Evolutionary conservation across 2,113 vertebrate genomes (phyloP).

Genomic region (Fregata magnificens): DNA sequence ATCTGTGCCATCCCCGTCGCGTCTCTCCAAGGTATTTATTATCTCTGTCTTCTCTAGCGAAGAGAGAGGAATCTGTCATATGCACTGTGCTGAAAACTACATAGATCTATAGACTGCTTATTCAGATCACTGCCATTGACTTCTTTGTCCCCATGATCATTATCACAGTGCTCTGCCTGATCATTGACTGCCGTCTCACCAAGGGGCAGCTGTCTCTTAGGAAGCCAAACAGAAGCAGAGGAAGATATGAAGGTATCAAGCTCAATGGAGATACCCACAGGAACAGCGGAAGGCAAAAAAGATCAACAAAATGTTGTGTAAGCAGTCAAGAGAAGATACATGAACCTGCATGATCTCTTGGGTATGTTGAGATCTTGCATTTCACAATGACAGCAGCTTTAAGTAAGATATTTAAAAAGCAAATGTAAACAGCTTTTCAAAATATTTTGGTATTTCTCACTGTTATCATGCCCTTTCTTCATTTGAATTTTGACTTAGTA

Average conservation of each 20-base stretch:
- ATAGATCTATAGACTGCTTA: not conserved
- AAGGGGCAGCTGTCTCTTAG: not conserved
- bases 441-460: not conserved
- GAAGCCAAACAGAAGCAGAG: not conserved
- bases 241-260: not conserved
- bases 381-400: not conserved
- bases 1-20: not conserved
- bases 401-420: not conserved
- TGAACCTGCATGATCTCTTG: not conserved
- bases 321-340: not conserved
- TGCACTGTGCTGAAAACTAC: not conserved
- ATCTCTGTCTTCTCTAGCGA: not conserved
- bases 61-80: not conserved
- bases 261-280: not conserved
- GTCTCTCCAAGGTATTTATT: not conserved
- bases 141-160: not conserved
- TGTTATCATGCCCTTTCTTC: not conserved
- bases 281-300: not conserved
- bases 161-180: not conserved
- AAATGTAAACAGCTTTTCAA: not conserved
- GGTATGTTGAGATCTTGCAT: not conserved
- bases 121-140: not conserved
- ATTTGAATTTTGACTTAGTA: not conserved
- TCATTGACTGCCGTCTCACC: not conserved
- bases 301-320: not conserved